phyloP scores from a whole-genome alignment of 2,888 invertebrate species.

The Aporophyla nigra region DNA sequence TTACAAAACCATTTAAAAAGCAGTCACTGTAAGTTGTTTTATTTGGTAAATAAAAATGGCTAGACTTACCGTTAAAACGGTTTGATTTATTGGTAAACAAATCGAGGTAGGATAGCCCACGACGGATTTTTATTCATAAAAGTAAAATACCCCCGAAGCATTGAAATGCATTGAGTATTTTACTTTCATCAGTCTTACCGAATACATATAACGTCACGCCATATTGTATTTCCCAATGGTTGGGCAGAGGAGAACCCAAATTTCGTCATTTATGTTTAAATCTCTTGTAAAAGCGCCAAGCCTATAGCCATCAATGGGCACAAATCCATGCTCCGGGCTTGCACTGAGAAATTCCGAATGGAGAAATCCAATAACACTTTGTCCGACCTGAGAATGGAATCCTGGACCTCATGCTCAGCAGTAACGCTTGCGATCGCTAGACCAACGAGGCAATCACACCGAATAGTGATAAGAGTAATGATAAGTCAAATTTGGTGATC shows the following conservation, averaged over 20 bases:
- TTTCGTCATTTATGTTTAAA: too few relatives aligned
- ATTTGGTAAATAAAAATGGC: neutral
- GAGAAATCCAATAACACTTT: too few relatives aligned
- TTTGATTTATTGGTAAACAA: neutral
- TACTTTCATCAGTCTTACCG: neutral
- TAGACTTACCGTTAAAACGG: too few relatives aligned
- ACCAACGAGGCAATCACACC: neutral
- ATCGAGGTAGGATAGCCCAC: neutral
- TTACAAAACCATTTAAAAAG: too few relatives aligned
- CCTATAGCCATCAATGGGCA: too few relatives aligned
- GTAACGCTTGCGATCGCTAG: neutral
- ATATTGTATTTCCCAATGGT: too few relatives aligned
- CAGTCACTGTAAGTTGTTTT: neutral
- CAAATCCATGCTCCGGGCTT: too few relatives aligned
- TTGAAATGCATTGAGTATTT: neutral
- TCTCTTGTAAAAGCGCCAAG: too few relatives aligned
- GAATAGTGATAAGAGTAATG: neutral
- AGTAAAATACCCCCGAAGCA: neutral
- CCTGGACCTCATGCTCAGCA: neutral
- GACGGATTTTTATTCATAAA: neutral
- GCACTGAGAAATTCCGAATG: too few relatives aligned
- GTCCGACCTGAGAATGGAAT: too few relatives aligned
- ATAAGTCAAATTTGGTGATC: neutral
- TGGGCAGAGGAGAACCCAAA: too few relatives aligned
- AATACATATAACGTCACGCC: too few relatives aligned